phyloP scores from a whole-genome alignment of 2,888 invertebrate species.

The Folsomia candida region DNA sequence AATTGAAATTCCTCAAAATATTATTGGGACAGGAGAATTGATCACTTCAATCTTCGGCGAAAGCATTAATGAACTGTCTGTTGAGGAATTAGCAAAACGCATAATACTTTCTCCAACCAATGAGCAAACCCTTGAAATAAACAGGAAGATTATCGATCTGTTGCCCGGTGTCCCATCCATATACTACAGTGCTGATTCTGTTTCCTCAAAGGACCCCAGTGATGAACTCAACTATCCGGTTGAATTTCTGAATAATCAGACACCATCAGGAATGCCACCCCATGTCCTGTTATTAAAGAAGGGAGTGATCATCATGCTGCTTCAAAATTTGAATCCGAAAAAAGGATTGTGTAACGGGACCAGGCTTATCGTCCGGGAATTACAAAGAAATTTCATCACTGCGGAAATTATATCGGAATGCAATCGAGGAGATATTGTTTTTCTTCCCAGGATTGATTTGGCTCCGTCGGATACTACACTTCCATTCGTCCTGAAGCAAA shows the following conservation, averaged over 20 bases:
- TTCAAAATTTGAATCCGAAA: constrained; percentile 39
- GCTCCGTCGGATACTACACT: too few species aligned
- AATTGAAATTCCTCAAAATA: neutral
- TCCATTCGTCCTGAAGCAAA: too few species aligned
- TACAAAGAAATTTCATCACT: constrained; percentile 21
- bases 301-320: constrained; percentile 38
- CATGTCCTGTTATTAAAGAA: constrained; percentile 35
- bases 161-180: neutral
- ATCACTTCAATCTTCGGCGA: constrained; percentile 25
- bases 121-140: constrained; percentile 22
- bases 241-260: constrained; percentile 38
- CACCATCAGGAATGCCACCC: constrained; percentile 39
- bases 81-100: constrained; percentile 1
- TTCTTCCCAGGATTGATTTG: too few species aligned
- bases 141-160: constrained; percentile 11
- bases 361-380: constrained; percentile 28
- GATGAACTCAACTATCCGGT: constrained; percentile 25
- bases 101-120: constrained; percentile 33
- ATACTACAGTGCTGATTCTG: constrained; percentile 31
- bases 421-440: too few species aligned
- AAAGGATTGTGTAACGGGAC: constrained; percentile 43
- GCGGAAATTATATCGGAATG: too few species aligned
- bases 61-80: neutral
- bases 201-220: constrained; percentile 12
- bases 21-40: constrained; percentile 5